Conservation (phyloP, 2,113 vertebrate genomes). For the Barbus barbus region DNA sequence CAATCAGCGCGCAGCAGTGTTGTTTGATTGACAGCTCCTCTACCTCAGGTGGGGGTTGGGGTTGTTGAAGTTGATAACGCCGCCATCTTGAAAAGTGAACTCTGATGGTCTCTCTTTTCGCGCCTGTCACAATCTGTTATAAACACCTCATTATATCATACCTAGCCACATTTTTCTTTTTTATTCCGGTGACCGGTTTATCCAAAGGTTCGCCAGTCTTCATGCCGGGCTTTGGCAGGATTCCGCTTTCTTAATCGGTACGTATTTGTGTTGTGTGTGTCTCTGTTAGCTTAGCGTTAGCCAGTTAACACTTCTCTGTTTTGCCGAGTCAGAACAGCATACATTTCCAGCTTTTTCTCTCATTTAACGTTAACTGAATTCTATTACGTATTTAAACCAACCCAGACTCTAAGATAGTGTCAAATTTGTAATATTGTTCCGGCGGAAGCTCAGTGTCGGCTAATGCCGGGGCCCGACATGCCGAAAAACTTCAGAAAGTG, state of each 20-base stretch:
- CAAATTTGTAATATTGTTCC: background rate
- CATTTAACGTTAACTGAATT: background rate
- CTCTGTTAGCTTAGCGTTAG: conserved; percentile 35
- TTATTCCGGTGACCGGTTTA: conserved; percentile 48
- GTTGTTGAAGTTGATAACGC: conserved; percentile 74
- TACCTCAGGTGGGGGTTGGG: conserved; percentile 76
- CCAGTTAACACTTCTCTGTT: conserved; percentile 60
- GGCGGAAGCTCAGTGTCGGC: conserved; percentile 17
- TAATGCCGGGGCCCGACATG: conserved; percentile 30
- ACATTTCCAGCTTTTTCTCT: background rate
- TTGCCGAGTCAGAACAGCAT: background rate
- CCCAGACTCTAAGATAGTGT: background rate
- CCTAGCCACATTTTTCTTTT: conserved; percentile 33
- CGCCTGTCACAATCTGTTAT: conserved; percentile 75
- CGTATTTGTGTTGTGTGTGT: conserved; percentile 64
- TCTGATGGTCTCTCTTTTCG: conserved; percentile 72
- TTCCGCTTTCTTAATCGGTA: conserved; percentile 71
- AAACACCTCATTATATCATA: conserved; percentile 65
- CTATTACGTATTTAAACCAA: background rate
- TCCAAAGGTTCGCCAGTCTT: conserved; percentile 63
- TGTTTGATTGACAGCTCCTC: conserved; percentile 65
- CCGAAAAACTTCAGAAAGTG: conserved; percentile 35
- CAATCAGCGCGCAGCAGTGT: conserved; percentile 60
- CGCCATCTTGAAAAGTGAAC: conserved; percentile 81
- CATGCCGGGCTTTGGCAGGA: conserved; percentile 67